These are phyloP conservation scores for Metridium senile DNA, from an alignment of 92 coral and sea anemone species.

Conservation along the genomic window DNA sequence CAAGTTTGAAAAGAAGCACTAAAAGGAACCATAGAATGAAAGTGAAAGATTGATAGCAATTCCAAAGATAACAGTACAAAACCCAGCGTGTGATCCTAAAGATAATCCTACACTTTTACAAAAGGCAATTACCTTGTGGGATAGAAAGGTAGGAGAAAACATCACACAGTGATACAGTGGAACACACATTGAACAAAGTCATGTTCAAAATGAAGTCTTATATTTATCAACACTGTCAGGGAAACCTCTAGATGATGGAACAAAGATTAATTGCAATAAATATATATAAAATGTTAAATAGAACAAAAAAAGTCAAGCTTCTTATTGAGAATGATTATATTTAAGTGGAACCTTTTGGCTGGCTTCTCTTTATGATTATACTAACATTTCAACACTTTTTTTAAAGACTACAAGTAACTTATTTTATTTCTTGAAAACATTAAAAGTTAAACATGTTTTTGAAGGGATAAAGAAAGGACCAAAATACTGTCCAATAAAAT, in stretches of 20 bases:
- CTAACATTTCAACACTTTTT: neutral
- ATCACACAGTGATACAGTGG: neutral
- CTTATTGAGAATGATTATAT: neutral
- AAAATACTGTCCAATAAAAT: constrained; percentile 28
- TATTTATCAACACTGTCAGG: neutral
- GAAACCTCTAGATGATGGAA: neutral
- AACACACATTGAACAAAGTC: neutral
- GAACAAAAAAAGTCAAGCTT: neutral
- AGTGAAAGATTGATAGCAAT: neutral
- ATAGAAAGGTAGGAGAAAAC: neutral
- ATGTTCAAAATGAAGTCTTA: neutral
- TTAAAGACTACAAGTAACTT: neutral
- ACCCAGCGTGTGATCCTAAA: neutral
- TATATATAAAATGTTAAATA: neutral
- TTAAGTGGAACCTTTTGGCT: neutral
- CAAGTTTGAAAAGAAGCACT: neutral
- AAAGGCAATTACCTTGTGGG: neutral
- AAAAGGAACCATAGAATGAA: neutral
- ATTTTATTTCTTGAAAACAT: constrained; percentile 3
- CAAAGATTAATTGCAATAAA: neutral
- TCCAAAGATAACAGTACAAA: neutral
- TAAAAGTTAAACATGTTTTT: constrained; percentile 16
- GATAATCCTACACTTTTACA: neutral
- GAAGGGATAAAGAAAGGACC: constrained; percentile 1
- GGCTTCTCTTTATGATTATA: neutral